A percentile compares a stretch with the other conserved stretches of the same genome.
phyloP scores from a whole-genome alignment of 2,113 vertebrate genomes.

The Lates calcarifer region DNA sequence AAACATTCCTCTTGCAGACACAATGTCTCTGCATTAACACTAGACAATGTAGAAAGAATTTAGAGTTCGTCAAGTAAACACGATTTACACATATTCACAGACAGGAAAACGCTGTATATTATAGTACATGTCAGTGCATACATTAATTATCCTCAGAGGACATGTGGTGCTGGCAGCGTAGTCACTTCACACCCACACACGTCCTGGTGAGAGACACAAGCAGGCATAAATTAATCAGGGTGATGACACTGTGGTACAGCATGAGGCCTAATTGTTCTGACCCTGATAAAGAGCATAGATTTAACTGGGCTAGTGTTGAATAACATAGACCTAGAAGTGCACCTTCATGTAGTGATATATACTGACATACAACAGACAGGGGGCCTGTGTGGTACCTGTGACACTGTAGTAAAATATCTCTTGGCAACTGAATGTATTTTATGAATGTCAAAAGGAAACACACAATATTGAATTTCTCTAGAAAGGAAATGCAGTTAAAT shows the following conservation, averaged over 20 bases:
- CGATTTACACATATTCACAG: not conserved
- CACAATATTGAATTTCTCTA: not conserved
- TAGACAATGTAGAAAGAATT: slow-evolving; percentile 8
- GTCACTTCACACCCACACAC: not conserved
- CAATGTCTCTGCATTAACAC: not conserved
- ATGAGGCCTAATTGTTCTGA: not conserved
- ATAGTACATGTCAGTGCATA: not conserved
- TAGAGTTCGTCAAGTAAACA: not conserved
- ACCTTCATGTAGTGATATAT: not conserved
- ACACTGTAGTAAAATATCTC: not conserved
- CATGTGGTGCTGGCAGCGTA: not conserved
- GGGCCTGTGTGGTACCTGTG: not conserved
- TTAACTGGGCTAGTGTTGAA: not conserved
- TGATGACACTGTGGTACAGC: too few species aligned
- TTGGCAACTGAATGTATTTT: too few species aligned
- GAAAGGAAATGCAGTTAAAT: not conserved
- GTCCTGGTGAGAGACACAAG: not conserved
- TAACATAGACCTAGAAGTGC: not conserved
- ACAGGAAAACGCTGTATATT: not conserved
- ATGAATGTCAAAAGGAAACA: not conserved
- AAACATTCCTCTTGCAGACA: slow-evolving; percentile 22
- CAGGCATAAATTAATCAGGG: not conserved
- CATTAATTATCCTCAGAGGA: not conserved
- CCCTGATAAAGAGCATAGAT: not conserved
- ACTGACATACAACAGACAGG: not conserved